A percentile compares a stretch with the other conserved stretches of the same genome.
Evolutionary conservation across 35 echinoderm and acorn worm species (phyloP).

Genomic region (Chiridota heheva): DNA sequence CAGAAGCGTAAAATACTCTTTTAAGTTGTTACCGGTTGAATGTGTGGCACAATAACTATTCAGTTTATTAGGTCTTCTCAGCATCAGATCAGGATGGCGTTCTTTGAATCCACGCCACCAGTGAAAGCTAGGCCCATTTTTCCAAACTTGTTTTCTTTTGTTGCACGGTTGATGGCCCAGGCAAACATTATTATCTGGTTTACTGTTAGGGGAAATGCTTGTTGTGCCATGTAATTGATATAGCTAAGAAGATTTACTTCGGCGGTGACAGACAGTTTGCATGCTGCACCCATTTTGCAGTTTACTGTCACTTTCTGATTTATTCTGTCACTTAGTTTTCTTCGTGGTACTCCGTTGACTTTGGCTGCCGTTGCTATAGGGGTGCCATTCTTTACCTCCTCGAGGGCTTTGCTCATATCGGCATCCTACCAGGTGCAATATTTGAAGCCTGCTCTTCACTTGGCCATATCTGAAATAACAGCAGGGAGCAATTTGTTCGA

Average conservation of each 20-base stretch:
- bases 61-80: constrained; percentile 1
- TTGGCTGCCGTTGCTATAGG: constrained; percentile 27
- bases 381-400: not conserved
- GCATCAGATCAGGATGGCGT: constrained; percentile 21
- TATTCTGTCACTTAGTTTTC: constrained; percentile 28
- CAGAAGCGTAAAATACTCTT: constrained; percentile 39
- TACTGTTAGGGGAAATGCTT: constrained; percentile 4
- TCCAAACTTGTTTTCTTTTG: not conserved
- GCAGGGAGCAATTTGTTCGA: no score
- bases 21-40: not conserved
- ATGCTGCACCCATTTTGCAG: not conserved
- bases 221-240: constrained; percentile 12
- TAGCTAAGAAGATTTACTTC: not conserved
- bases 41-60: not conserved
- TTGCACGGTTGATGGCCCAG: not conserved
- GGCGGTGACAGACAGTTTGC: not conserved
- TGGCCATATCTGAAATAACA: no score
- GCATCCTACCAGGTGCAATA: not conserved
- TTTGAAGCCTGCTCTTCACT: not conserved
- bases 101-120: constrained; percentile 30
- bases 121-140: constrained; percentile 46
- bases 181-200: not conserved
- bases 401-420: constrained; percentile 3
- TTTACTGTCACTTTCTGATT: not conserved
- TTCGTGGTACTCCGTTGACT: constrained; percentile 7